Evolutionary conservation across 37 sponge, comb jelly and placozoan species (phyloP), one percentile per base, ranked within the genome.

Genomic region (Chondrilla cf. caribensis): DNA sequence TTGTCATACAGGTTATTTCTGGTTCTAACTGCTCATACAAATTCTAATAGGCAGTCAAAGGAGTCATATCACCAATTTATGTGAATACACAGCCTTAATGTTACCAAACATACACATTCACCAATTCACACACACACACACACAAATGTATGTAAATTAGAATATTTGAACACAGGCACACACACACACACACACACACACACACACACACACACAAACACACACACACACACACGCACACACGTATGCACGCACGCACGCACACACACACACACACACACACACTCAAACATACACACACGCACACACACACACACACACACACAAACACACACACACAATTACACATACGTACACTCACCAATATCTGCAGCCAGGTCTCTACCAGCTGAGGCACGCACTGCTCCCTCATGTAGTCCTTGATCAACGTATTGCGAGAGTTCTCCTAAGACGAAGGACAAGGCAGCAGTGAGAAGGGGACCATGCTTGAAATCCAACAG

Each of bases 381-480:
- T 93, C 92, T 18, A 94, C 95, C 55, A 96, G 86, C 33, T 89
- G 73, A 37, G 90, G 82, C 28, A 96, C 88, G 86, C 89, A 89
- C 15, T 84, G 78, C 19, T 84, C 84, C 35, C 97, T 84, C 97
- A 96, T 96, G 9, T 32, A 36, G 84, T 96, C 97, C 84, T 93
- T 96, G 42, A 96, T 94, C 31, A 81, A 15, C n/a, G 83, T 79
- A 31, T 91, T 91, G 0, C 97, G 82, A 7, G n/a, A 65, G 64
- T 92, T 85, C 41, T 93, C 95, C 95, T 93, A 41, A 3, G 35
- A 22, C 22, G 37, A 71, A 22, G 3, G 26, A n/a, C n/a, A n/a
- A n/a, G n/a, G n/a, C n/a, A n/a, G n/a, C n/a, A n/a, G n/a, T n/a
- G n/a, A n/a, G 64, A 25, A 60, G 9, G 25, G 64, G 29, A 11